Conservation (phyloP, 2,888 invertebrate species). For the Agriopis leucophaearia region DNA sequence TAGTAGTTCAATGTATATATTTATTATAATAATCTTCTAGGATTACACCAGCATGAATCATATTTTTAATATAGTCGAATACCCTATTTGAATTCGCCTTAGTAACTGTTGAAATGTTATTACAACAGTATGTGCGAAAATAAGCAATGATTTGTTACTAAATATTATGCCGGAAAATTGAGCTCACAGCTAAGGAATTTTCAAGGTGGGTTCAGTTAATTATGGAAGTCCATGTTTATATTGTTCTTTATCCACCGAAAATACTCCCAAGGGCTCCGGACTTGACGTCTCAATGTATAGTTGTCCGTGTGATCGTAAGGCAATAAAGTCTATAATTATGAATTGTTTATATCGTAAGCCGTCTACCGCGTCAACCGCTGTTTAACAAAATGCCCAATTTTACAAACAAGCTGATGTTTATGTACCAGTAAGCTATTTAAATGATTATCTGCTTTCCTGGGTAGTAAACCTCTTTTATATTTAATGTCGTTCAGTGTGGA, state of each 20-base stretch:
- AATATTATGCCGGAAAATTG: conserved; percentile 14
- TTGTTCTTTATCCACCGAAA: background rate
- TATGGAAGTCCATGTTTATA: background rate
- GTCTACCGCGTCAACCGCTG: conserved; percentile 5
- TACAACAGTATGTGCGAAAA: background rate
- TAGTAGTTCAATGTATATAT: no score
- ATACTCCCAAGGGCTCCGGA: background rate
- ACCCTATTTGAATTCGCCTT: background rate
- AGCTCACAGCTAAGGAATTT: background rate
- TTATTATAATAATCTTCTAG: no score
- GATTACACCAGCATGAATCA: no score
- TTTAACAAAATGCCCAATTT: conserved; percentile 18
- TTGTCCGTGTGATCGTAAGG: conserved; percentile 3
- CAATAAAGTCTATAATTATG: conserved; percentile 32
- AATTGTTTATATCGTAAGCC: conserved; percentile 28
- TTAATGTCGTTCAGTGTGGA: no score
- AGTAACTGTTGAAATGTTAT: conserved; percentile 2
- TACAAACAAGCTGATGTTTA: conserved; percentile 5
- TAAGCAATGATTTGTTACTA: conserved; percentile 10
- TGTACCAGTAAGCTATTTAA: no score
- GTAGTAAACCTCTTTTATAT: no score
- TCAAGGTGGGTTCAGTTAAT: conserved; percentile 12
- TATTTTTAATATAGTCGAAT: no score
- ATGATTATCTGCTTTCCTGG: no score
- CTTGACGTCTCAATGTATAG: conserved; percentile 2